Percentiles rank a stretch among this genome's conserved stretches.
Conservation (phyloP, 2,113 vertebrate species). For the Monopterus albus region DNA sequence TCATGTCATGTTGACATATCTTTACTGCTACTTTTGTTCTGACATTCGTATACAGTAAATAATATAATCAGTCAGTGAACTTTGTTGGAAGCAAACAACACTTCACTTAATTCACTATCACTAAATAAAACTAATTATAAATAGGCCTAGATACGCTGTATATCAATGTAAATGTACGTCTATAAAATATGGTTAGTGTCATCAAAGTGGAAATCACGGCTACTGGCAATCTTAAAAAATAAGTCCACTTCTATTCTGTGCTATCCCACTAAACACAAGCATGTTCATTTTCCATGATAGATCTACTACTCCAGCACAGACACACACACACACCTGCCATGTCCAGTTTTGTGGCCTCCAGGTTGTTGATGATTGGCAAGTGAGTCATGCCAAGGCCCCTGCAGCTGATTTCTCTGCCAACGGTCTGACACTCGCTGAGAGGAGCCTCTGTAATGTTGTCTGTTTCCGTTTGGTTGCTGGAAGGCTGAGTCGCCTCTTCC, state of each 20-base stretch:
- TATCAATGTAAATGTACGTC: no score
- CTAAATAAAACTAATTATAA: no score
- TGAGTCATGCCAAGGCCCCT: slow-evolving; percentile 75
- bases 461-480: slow-evolving; percentile 60
- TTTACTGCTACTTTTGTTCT: neutral
- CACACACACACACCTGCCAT: slow-evolving; percentile 79
- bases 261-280: neutral
- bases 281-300: neutral
- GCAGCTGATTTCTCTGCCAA: slow-evolving; percentile 76
- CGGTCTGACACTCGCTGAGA: slow-evolving; percentile 74
- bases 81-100: neutral
- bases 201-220: no score
- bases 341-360: slow-evolving; percentile 79
- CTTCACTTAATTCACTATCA: neutral
- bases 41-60: neutral
- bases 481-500: slow-evolving; percentile 60
- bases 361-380: slow-evolving; percentile 79
- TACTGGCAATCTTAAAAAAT: no score
- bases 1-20: neutral
- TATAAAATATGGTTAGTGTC: neutral
- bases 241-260: no score
- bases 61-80: neutral
- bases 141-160: no score
- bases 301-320: neutral
- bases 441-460: slow-evolving; percentile 55